A percentile compares a stretch with the other conserved stretches of the same genome.
phyloP scores from a whole-genome alignment of 1,140 invertebrate species.

The Pollicipes pollicipes region DNA sequence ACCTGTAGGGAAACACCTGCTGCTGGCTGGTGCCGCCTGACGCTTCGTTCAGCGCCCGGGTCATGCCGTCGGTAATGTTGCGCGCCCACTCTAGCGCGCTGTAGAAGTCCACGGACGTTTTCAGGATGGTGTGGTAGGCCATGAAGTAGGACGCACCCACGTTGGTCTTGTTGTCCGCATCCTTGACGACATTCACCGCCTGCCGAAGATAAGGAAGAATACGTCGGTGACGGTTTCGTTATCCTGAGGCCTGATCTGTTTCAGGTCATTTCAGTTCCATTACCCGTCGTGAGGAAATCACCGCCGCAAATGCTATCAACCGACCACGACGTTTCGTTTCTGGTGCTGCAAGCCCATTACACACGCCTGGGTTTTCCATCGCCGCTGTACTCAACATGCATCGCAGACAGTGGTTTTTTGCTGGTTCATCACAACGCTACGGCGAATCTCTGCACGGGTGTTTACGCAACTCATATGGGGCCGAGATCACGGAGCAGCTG shows the following conservation, averaged over 20 bases:
- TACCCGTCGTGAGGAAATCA: no score
- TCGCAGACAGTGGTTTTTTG: no score
- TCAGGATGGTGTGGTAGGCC: slow-evolving; percentile 67
- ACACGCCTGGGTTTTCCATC: no score
- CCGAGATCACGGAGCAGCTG: no score
- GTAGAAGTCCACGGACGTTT: slow-evolving; percentile 61
- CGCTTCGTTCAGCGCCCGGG: slow-evolving; percentile 38
- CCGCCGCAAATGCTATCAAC: no score
- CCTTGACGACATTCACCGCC: slow-evolving; percentile 25
- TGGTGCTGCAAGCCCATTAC: no score
- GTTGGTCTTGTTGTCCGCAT: background rate
- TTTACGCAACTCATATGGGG: no score
- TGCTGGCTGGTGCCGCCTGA: slow-evolving; percentile 28
- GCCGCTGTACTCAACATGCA: no score
- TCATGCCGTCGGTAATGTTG: slow-evolving; percentile 52
- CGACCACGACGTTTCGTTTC: no score
- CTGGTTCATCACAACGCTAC: no score
- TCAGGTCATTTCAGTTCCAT: slow-evolving; percentile 29
- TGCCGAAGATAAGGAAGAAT: slow-evolving; percentile 31
- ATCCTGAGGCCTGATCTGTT: slow-evolving; percentile 1
- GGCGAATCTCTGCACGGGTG: no score
- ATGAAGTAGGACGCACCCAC: slow-evolving; percentile 54
- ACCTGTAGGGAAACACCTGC: slow-evolving; percentile 74
- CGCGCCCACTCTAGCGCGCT: slow-evolving; percentile 52
- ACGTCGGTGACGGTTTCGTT: slow-evolving; percentile 3